Evolutionary conservation across 2,888 invertebrate genomes (phyloP), one percentile per base, ranked within the genome.

Genomic region (Lepidochitona cinerea): DNA sequence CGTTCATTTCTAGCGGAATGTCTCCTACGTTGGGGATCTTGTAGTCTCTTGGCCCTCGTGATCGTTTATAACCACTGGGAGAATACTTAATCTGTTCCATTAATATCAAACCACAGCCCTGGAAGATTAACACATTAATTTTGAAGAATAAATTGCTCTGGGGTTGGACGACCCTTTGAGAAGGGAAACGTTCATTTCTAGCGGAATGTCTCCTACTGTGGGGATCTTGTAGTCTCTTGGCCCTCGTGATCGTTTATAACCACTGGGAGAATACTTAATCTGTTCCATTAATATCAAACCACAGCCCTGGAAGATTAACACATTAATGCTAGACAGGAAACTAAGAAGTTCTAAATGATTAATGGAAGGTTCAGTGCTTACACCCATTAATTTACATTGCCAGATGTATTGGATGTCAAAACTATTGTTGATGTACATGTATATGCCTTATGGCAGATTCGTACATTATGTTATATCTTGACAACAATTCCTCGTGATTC

Each of bases 151-250:
- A 18, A 98, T 95, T 18, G 97, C 97, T 85, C 95, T 93, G 0
- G 95, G 95, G 92, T 98, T 97, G 0, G 96, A 93, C 32, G 95
- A 94, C 18, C 96, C 96, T 87, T 96, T 96, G 37, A 98, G 91
- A 67, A 98, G 92, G 7, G 96, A 95, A 0, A 98, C 97, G 88
- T 97, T 96, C 87, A 98, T 96, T 89, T 96, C 95, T 69, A 93
- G 92, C 0, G 97, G 97, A 87, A 97, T 96, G 87, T 97, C 96
- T 0, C 94, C 94, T 87, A 97, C 96, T 0, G 96, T 96, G 12
- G 98, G 98, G 66, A 98, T 93, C 91, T 97, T 98, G 87, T 98
- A 98, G 72, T 94, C 94, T 41, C 97, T 97, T 5, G 97, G 97
- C 4, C 97, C 97, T 85, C 95, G 93, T 0, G 96, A 96, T 84